Percentiles rank a stretch among this genome's conserved stretches.
Evolutionary conservation across 1,140 invertebrate genomes (phyloP).

Genomic region (Temnothorax nylanderi): DNA sequence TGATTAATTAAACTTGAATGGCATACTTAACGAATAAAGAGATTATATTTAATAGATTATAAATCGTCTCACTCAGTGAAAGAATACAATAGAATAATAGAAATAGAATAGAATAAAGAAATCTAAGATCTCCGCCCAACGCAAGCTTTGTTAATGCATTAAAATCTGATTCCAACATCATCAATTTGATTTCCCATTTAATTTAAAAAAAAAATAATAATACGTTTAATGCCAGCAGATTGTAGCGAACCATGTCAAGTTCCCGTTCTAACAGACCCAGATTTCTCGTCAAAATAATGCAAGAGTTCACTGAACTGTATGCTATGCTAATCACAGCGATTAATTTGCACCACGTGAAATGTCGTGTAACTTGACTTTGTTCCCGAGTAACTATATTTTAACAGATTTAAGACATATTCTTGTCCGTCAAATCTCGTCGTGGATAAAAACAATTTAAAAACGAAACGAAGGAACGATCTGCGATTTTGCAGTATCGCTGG

Average conservation of each 20-base stretch:
- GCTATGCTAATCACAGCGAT: background rate
- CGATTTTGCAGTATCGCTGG: background rate
- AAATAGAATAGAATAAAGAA: background rate
- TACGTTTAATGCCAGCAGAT: background rate
- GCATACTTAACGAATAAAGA: background rate
- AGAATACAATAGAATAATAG: background rate
- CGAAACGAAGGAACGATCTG: background rate
- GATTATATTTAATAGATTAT: background rate
- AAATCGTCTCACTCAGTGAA: background rate
- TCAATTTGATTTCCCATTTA: background rate
- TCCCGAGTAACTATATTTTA: background rate
- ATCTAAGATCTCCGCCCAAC: background rate
- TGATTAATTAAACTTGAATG: slow-evolving; percentile 48
- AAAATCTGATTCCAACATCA: background rate
- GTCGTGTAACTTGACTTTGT: background rate
- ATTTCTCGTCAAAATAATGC: slow-evolving; percentile 4
- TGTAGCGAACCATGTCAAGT: slow-evolving; percentile 6
- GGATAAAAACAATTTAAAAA: background rate
- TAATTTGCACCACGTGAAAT: background rate
- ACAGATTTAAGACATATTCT: background rate
- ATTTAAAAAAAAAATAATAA: background rate
- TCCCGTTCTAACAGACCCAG: slow-evolving; percentile 15
- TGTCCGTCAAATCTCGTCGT: background rate
- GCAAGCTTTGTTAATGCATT: background rate
- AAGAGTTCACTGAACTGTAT: background rate